These are phyloP conservation scores for Brachionus sp. DNA, from an alignment of 1,140 invertebrate species.

Conservation along the genomic window DNA sequence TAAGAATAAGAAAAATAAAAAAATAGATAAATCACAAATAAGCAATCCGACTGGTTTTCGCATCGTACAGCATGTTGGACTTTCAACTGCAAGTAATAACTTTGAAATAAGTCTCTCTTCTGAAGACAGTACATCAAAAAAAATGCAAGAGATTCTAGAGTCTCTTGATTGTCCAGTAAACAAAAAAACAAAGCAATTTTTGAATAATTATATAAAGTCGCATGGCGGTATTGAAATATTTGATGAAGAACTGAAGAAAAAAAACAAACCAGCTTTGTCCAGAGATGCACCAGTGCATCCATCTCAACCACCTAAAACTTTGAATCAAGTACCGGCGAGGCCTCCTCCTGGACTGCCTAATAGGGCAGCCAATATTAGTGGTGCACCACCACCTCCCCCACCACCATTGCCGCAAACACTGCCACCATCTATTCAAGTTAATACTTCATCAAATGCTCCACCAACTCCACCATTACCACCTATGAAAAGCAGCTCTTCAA, in stretches of 20 bases:
- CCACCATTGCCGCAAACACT: constrained; percentile 12
- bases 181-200: constrained; percentile 31
- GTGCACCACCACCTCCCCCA: constrained; percentile 1
- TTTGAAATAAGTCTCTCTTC: constrained; percentile 26
- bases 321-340: background rate
- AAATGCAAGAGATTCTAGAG: constrained; percentile 7
- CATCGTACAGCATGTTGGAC: constrained; percentile 10
- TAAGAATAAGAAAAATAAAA: constrained; percentile 39
- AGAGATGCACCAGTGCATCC: background rate
- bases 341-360: background rate
- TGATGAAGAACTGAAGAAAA: constrained; percentile 25
- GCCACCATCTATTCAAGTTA: constrained; percentile 8
- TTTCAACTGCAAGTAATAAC: constrained; percentile 9
- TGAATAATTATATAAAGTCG: constrained; percentile 10
- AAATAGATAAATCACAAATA: constrained; percentile 44
- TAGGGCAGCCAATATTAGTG: background rate
- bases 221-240: constrained; percentile 23
- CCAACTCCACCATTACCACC: constrained; percentile 2
- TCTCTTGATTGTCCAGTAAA: constrained; percentile 29
- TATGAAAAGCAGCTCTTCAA: background rate
- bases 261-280: background rate
- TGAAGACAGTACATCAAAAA: constrained; percentile 12
- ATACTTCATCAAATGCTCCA: background rate
- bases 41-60: constrained; percentile 33
- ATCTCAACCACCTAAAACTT: background rate